These are phyloP conservation scores for Leucophenga varia DNA, from an alignment of 1,140 invertebrate genomes.

Conservation along the genomic window DNA sequence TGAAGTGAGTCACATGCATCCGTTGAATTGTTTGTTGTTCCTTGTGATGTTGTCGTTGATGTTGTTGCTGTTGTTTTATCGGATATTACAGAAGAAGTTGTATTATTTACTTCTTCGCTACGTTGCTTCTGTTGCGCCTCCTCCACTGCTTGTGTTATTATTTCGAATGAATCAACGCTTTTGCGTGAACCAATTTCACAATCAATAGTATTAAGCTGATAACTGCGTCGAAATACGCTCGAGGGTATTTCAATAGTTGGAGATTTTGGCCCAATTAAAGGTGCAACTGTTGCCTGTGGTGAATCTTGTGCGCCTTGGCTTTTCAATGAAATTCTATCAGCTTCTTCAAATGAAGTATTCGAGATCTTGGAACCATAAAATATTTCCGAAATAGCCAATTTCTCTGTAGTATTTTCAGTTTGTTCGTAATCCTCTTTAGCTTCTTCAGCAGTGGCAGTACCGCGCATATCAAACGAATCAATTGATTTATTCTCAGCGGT, in stretches of 20 bases:
- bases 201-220: constrained; percentile 63
- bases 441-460: constrained; percentile 57
- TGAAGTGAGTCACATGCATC: constrained; percentile 41
- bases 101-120: too few relatives aligned
- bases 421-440: constrained; percentile 41
- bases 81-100: not conserved
- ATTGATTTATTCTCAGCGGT: constrained; percentile 40
- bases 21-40: not conserved
- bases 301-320: constrained; percentile 32
- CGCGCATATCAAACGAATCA: constrained; percentile 56
- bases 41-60: constrained; percentile 4
- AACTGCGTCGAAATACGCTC: constrained; percentile 49
- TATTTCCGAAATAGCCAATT: constrained; percentile 43
- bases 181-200: constrained; percentile 65
- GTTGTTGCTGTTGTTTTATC: not conserved
- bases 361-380: constrained; percentile 45
- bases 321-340: constrained; percentile 43
- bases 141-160: constrained; percentile 37
- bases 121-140: constrained; percentile 14
- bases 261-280: constrained; percentile 55
- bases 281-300: constrained; percentile 23
- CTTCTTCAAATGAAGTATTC: constrained; percentile 23
- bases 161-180: constrained; percentile 55
- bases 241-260: constrained; percentile 65
- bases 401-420: constrained; percentile 36